These are phyloP conservation scores for Xenopus petersii DNA, from an alignment of 2,797 vertebrate species.

Conservation along the genomic window DNA sequence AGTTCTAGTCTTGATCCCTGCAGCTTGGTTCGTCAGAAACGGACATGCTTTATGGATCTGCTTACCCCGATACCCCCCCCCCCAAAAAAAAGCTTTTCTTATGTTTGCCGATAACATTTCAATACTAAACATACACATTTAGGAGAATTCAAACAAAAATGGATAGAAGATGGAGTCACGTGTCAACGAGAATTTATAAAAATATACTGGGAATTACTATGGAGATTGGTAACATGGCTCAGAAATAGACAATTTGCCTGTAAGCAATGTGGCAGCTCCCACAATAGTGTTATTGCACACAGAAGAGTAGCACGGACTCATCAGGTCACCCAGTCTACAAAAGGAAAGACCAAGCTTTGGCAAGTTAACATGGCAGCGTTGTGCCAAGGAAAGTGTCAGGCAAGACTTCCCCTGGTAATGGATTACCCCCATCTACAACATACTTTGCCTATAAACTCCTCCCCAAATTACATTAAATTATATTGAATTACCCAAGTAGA, in stretches of 20 bases:
- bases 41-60: slow-evolving; percentile 65
- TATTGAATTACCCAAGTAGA: too few relatives aligned
- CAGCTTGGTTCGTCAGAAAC: slow-evolving; percentile 76
- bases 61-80: neutral
- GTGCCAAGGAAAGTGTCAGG: neutral
- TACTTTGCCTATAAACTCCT: too few relatives aligned
- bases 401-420: neutral
- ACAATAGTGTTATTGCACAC: slow-evolving; percentile 55
- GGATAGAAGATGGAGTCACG: slow-evolving; percentile 8
- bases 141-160: slow-evolving; percentile 55
- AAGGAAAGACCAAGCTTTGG: slow-evolving; percentile 58
- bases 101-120: slow-evolving; percentile 57
- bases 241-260: slow-evolving; percentile 60
- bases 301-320: slow-evolving; percentile 8
- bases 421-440: too few relatives aligned
- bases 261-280: slow-evolving; percentile 55
- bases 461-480: too few relatives aligned
- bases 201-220: slow-evolving; percentile 68
- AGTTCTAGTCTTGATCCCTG: slow-evolving; percentile 70
- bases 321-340: slow-evolving; percentile 60
- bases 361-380: slow-evolving; percentile 63
- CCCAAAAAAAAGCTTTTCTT: slow-evolving; percentile 54
- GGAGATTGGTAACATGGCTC: slow-evolving; percentile 66
- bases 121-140: slow-evolving; percentile 67
- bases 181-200: slow-evolving; percentile 66